Conservation (phyloP, 2,113 vertebrate genomes). For the Cercocebus atys region DNA sequence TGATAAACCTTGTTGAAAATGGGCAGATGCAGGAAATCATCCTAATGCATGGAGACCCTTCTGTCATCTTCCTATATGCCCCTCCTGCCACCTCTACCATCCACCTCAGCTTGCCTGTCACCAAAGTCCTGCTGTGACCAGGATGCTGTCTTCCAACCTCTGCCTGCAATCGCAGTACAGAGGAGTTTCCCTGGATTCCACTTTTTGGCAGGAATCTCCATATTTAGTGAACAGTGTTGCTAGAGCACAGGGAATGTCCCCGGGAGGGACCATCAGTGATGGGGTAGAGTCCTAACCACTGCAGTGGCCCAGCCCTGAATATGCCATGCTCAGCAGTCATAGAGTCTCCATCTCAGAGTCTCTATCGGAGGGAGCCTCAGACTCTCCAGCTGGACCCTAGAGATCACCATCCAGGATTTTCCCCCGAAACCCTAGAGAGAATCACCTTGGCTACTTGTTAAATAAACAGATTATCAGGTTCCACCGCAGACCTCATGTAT, state of each 20-base stretch:
- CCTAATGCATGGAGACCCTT: background rate
- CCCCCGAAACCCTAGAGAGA: background rate
- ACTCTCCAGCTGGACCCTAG: background rate
- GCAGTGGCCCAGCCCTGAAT: background rate
- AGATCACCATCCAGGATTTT: background rate
- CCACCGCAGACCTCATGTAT: background rate
- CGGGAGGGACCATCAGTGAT: background rate
- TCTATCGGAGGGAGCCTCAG: no score
- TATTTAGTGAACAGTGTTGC: background rate
- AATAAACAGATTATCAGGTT: background rate
- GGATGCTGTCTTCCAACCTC: background rate
- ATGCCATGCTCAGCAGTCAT: background rate
- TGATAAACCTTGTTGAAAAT: background rate
- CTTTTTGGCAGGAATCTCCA: background rate
- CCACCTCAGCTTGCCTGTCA: background rate
- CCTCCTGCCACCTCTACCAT: background rate
- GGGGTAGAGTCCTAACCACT: background rate
- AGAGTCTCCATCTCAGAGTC: background rate
- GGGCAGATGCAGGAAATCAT: background rate
- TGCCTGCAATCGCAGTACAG: background rate
- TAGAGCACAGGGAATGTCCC: background rate
- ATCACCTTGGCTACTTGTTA: background rate
- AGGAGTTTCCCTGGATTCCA: background rate
- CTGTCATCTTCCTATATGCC: background rate
- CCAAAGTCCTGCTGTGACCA: background rate